phyloP scores from a whole-genome alignment of 1,140 invertebrate species.

The Orius insidiosus region DNA sequence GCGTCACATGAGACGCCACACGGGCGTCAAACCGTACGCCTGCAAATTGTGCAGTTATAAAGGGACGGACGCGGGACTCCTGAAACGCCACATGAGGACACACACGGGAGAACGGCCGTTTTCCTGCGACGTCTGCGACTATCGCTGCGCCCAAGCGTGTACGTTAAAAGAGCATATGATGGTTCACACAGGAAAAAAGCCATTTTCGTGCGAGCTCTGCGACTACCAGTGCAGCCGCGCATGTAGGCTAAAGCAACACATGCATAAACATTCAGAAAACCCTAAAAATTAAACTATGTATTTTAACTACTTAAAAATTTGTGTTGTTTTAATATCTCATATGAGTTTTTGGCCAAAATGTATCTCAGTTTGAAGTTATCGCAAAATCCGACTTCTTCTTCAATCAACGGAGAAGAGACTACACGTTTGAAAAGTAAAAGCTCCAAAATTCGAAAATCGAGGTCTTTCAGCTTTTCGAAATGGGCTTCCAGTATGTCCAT shows the following conservation, averaged over 20 bases:
- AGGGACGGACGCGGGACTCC: conserved; percentile 3
- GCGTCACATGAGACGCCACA: conserved; percentile 28
- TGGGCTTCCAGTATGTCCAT: too few species aligned
- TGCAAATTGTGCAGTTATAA: conserved; percentile 35
- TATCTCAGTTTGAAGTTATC: too few species aligned
- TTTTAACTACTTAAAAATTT: too few species aligned
- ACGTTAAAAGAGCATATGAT: conserved; percentile 5
- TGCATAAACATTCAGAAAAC: background rate
- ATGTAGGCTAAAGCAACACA: conserved; percentile 1
- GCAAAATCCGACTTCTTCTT: too few species aligned
- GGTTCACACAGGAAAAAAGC: conserved; percentile 4
- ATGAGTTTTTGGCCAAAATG: too few species aligned
- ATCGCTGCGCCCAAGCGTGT: background rate
- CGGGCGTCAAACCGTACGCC: conserved; percentile 31
- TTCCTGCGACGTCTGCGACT: conserved; percentile 3
- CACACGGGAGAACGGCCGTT: conserved; percentile 5
- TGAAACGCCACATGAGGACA: conserved; percentile 3
- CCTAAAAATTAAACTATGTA: too few species aligned
- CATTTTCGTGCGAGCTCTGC: conserved; percentile 4
- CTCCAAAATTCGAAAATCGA: too few species aligned
- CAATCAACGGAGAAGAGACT: too few species aligned
- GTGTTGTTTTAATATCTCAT: too few species aligned
- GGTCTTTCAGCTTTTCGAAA: too few species aligned
- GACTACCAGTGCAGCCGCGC: conserved; percentile 2
- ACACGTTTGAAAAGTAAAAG: too few species aligned